Base-by-base conservation (phyloP, 1,140 invertebrate genomes). In the Amyelois transitella region DNA sequence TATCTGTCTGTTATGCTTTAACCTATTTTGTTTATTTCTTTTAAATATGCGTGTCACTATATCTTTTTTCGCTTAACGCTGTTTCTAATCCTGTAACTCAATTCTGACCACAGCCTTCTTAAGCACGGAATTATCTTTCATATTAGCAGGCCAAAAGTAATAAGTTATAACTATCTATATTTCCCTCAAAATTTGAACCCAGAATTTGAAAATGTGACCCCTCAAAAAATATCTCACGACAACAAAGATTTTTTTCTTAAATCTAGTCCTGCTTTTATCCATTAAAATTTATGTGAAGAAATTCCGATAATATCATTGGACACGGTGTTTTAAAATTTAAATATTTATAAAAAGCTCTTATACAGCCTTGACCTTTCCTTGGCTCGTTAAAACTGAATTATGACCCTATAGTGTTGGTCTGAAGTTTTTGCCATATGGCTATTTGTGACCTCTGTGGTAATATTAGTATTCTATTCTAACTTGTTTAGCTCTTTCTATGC, bases 361-460 rank as follows among this genome's bases (percentile, higher is more conserved):
- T 5, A 21, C 45, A 48, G 18, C 45, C 45, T 48, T 48, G 45
- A 48, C 45, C 45, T 48, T 19, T 48, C 45, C 45, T 48, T 48
- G 45, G 45, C 19, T 21, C 19, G 19, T 21, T 2, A 21, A 21
- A 48, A 19, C 21, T 48, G 45, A 48, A 48, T 48, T 48, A 38
- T 38, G 32, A 14, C 32, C 25, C 25, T 32, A 32, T 32, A 12
- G 17, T 38, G n/a, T 38, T 38, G 32, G 25, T 28, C 12, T 5
- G 25, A 28, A 8, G 25, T 4, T 28, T 28, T 3, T 3, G 43
- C 43, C 43, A 45, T 45, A 45, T 45, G 43, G 25, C n/a, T n/a
- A n/a, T n/a, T 28, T 28, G 2, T 8, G 32, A 38, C 32, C 32
- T 14, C 32, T 6, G 14, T 45, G 43, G 43, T 8, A 19, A 19